Conservation (phyloP, 2,888 invertebrate genomes). For the Ephialtes manifestator region DNA sequence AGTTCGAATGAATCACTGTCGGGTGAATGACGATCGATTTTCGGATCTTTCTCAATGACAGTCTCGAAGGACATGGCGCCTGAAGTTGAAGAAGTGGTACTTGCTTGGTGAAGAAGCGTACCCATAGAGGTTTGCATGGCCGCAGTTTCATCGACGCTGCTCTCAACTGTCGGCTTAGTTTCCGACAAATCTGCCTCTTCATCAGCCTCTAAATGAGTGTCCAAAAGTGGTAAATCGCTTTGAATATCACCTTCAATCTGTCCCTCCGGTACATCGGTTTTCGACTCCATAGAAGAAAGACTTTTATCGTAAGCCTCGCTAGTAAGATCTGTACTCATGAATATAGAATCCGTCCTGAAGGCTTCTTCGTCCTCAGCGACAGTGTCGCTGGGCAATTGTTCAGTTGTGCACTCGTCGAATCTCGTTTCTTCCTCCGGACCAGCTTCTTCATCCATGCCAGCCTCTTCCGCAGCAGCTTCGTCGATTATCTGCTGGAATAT, state of each 20-base stretch:
- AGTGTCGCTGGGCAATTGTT: slow-evolving; percentile 83
- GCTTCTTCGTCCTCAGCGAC: slow-evolving; percentile 88
- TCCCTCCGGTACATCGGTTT: slow-evolving; percentile 86
- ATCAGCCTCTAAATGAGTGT: slow-evolving; percentile 38
- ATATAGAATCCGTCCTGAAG: slow-evolving; percentile 64
- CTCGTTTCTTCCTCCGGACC: slow-evolving; percentile 85
- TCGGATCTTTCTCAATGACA: slow-evolving; percentile 81
- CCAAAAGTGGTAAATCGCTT: slow-evolving; percentile 31
- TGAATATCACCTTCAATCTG: slow-evolving; percentile 40
- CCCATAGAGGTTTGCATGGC: slow-evolving; percentile 84
- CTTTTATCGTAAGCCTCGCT: slow-evolving; percentile 67
- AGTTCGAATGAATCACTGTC: slow-evolving; percentile 95
- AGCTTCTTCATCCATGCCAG: slow-evolving; percentile 80
- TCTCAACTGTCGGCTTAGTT: slow-evolving; percentile 84
- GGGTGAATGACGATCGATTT: slow-evolving; percentile 88
- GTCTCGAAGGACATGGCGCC: slow-evolving; percentile 82
- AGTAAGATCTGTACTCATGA: slow-evolving; percentile 64
- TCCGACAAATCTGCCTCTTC: slow-evolving; percentile 55
- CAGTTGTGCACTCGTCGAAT: slow-evolving; percentile 67
- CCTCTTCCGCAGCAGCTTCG: slow-evolving; percentile 84
- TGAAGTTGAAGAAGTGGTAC: slow-evolving; percentile 84
- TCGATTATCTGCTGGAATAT: slow-evolving; percentile 91
- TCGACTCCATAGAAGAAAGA: slow-evolving; percentile 83
- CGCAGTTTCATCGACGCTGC: slow-evolving; percentile 86
- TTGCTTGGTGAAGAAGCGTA: slow-evolving; percentile 80